Base-by-base conservation (phyloP, 2,113 vertebrate species). In the Nannobrachium achirus region DNA sequence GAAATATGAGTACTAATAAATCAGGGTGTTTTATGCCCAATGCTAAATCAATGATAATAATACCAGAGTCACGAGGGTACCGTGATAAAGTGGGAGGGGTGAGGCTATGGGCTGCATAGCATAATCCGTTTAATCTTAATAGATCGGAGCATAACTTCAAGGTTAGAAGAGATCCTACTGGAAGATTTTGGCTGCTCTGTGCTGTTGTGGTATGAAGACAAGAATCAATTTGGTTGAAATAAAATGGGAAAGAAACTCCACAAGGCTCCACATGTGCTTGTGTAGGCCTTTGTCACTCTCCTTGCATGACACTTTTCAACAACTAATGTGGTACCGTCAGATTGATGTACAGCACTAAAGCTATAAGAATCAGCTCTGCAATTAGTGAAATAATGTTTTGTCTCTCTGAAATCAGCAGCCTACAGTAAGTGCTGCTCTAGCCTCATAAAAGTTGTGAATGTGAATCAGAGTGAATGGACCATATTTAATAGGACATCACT, bases 401-500 rank as follows among this genome's bases (percentile, higher is more conserved):
- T 6, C 11, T 33, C 25, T 33, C 25, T 33, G 25, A 69, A 55
- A n/a, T 58, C 38, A 18, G 71, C 42, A n/a, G 2, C 46, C 57
- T 15, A 6, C 20, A 53, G 69, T 61, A 6, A n/a, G 13, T 69
- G 20, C 49, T 16, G 2, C 33, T 50, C 1, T 14, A 52, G 10
- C n/a, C 25, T 73, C 52, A 66, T 66, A 10, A 44, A 70, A 42
- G 60, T 73, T 72, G 11, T 13, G 50, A 38, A 10, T 48, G 39
- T 18, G 63, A 15, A 13, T 71, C 39, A 4, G 53, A 44, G 60
- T 63, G 42, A 41, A 44, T 50, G 11, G 42, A 39, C 7, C 18
- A 3, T 15, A 51, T 38, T 8, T 25, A 33, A 39, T 8, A 20
- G 14, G 6, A 14, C 48, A 39, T 19, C 6, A 39, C 45, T 63